phyloP scores from a whole-genome alignment of 2,113 vertebrate species.

The Carassius carassius region DNA sequence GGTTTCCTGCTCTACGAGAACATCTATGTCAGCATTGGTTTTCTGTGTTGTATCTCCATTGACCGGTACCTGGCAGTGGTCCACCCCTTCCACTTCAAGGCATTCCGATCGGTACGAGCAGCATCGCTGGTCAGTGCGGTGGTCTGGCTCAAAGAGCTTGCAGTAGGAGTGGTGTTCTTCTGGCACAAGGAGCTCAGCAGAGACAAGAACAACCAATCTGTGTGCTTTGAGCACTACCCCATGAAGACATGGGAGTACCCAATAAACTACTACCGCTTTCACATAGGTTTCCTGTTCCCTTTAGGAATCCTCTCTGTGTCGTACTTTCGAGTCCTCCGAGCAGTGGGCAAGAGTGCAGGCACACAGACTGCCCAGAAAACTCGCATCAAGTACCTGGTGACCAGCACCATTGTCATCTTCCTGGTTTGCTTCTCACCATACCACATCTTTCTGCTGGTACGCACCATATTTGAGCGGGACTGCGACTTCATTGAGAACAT shows the following conservation, averaged over 20 bases:
- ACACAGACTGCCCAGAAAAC: conserved; percentile 90
- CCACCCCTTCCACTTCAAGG: conserved; percentile 84
- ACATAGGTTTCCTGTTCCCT: conserved; percentile 89
- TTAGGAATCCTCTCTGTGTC: conserved; percentile 81
- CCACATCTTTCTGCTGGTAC: conserved; percentile 85
- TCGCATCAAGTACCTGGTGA: conserved; percentile 89
- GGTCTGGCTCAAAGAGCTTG: conserved; percentile 91
- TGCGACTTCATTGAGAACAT: conserved; percentile 82
- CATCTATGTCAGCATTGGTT: conserved; percentile 95
- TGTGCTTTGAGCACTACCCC: conserved; percentile 98
- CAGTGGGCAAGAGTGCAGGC: conserved; percentile 86
- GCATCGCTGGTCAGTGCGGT: conserved; percentile 76
- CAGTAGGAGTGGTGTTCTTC: conserved; percentile 82
- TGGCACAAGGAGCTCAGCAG: conserved; percentile 76
- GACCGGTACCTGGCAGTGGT: conserved; percentile 94
- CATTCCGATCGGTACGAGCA: conserved; percentile 82
- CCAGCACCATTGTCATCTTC: conserved; percentile 93
- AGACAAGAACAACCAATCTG: conserved; percentile 76
- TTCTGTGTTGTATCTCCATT: conserved; percentile 95
- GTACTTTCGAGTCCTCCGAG: conserved; percentile 86
- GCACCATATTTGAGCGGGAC: conserved; percentile 84
- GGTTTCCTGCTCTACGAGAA: conserved; percentile 96
- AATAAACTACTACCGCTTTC: conserved; percentile 91
- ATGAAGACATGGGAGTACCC: conserved; percentile 83
- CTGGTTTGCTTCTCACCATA: conserved; percentile 94